Percentiles rank a stretch among this genome's conserved stretches.
These are phyloP conservation scores for Morphnarchus princeps DNA, from an alignment of 2,113 vertebrate genomes.

Conservation along the genomic window DNA sequence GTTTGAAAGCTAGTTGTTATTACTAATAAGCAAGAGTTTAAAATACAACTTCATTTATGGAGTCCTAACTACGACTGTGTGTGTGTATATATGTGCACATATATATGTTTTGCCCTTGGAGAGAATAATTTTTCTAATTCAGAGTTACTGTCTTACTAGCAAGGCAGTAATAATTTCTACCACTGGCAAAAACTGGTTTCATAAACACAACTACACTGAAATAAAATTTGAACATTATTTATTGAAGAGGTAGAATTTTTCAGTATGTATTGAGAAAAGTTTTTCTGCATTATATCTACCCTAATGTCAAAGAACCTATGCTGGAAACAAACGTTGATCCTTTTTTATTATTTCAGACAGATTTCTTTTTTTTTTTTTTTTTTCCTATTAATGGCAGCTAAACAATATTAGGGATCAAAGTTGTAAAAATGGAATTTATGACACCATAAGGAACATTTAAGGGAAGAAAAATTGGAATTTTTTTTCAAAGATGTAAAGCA, in stretches of 20 bases:
- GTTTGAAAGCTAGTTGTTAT: neutral
- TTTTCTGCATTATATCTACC: neutral
- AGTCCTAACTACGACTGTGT: neutral
- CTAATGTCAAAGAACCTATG: neutral
- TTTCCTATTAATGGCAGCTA: neutral
- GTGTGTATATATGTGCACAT: neutral
- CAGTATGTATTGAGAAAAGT: neutral
- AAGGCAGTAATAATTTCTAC: neutral
- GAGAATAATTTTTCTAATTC: neutral
- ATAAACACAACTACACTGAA: neutral
- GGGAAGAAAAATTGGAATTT: neutral
- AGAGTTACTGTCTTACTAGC: neutral
- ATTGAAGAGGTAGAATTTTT: neutral
- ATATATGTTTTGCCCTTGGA: neutral
- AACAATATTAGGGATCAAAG: neutral
- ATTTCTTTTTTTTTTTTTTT: neutral
- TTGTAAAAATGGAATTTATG: neutral
- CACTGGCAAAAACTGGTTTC: neutral
- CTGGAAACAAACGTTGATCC: neutral
- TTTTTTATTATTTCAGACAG: neutral
- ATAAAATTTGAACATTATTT: neutral
- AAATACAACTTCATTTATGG: neutral
- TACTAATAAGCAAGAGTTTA: neutral
- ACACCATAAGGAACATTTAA: neutral
- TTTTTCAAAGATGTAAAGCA: neutral